Base-by-base conservation (phyloP, 2,888 invertebrate species). In the Empis stercorea region DNA sequence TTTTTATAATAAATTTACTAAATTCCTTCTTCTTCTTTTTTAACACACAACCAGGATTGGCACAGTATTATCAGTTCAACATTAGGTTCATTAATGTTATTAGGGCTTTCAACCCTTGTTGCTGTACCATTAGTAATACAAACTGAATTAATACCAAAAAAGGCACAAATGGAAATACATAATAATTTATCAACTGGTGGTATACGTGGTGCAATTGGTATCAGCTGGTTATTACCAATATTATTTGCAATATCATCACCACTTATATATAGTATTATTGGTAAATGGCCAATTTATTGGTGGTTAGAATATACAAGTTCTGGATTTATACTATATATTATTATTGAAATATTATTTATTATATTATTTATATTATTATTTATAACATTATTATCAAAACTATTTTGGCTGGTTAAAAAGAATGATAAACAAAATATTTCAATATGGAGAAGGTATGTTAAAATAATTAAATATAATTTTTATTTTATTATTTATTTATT, bases 351-450 rank as follows among this genome's bases (percentile, higher is more conserved):
- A 30, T 73, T 85, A 48, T 78, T 87, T 58, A 72, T 80, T 36
- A 63, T 77, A 32, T 74, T 87, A 43, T 84, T 84, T 60, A 67
- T 79, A 39, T 75, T 82, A 45, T 72, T 87, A 46, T 80, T 82
- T 52, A 69, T 78, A 56, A 80, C 79, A 56, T 79, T 84, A 23
- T 74, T 80, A 50, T 72, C 75, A 54, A 73, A 80, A 50, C 65
- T 82, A 54, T 68, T 76, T 52, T 73, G 76, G 57, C 67, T 79
- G 53, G 73, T 74, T 49, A 73, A 73, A 50, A 78, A 78, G 54
- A 73, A 78, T 55, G 77, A 79, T 16, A 80, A 80, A 58, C 73
- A 78, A 52, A 68, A 74, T 43, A 71, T 70, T 51, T 71, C 75
- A 56, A 66, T 78, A 15, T 70, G 71, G 54, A 76, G 72, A 61